These are phyloP conservation scores for Drosophila paranaensis DNA, from an alignment of 2,888 invertebrate species.

Conservation along the genomic window DNA sequence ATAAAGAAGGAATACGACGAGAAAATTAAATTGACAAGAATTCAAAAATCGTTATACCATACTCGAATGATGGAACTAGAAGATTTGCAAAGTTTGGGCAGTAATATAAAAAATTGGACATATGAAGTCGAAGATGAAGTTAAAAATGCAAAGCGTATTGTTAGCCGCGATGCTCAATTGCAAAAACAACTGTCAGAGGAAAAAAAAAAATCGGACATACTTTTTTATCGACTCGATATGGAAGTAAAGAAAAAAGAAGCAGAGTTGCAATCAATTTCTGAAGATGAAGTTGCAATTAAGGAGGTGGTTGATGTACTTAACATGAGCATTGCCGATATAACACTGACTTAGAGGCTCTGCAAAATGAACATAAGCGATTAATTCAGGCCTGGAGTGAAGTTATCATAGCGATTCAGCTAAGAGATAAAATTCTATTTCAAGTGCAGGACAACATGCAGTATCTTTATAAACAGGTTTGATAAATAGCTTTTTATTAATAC, in stretches of 20 bases:
- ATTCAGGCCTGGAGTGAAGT: conserved; percentile 91
- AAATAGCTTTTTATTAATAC: not conserved
- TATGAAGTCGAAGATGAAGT: conserved; percentile 83
- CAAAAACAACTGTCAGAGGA: conserved; percentile 84
- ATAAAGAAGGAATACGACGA: conserved; percentile 83
- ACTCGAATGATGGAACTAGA: conserved; percentile 79
- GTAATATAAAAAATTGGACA: conserved; percentile 83
- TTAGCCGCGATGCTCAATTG: conserved; percentile 82
- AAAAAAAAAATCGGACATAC: conserved; percentile 86
- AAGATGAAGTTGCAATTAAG: conserved; percentile 88
- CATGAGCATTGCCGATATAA: conserved; percentile 88
- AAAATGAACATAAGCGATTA: conserved; percentile 89
- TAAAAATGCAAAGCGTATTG: conserved; percentile 82
- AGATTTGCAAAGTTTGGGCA: conserved; percentile 80
- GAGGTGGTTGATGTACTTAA: conserved; percentile 87
- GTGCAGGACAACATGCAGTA: conserved; percentile 87
- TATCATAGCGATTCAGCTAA: conserved; percentile 88
- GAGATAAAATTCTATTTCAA: conserved; percentile 88
- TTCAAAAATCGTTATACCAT: conserved; percentile 76
- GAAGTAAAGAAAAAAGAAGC: conserved; percentile 90
- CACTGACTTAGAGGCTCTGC: conserved; percentile 89
- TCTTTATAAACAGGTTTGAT: conserved; percentile 50
- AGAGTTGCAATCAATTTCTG: conserved; percentile 87
- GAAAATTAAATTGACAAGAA: conserved; percentile 66
- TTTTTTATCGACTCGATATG: conserved; percentile 88